A percentile compares a stretch with the other conserved stretches of the same genome.
These are phyloP conservation scores for Diadophis punctatus DNA, from an alignment of 2,113 vertebrate species.

Conservation along the genomic window DNA sequence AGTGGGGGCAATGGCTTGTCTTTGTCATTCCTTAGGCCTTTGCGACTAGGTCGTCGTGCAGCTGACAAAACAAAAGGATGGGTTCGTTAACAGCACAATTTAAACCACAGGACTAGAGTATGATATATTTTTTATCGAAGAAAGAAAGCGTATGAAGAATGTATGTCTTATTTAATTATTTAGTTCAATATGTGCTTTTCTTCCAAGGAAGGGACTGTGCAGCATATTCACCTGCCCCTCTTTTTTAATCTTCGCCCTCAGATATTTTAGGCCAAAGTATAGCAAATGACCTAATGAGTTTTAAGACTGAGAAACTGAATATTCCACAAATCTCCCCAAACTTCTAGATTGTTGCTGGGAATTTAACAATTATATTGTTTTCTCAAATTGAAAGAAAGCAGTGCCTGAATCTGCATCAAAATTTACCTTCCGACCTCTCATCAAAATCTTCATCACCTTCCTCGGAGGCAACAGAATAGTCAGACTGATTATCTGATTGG, in stretches of 20 bases:
- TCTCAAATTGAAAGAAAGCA: neutral
- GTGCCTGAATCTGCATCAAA: constrained; percentile 19
- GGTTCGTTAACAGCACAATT: constrained; percentile 8
- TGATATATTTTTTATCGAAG: neutral
- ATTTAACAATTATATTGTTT: neutral
- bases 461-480: constrained; percentile 97
- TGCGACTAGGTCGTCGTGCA: constrained; percentile 88
- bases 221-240: too few relatives aligned
- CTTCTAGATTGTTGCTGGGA: neutral
- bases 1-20: constrained; percentile 95
- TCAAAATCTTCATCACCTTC: constrained; percentile 98
- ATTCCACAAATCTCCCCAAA: neutral
- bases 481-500: constrained; percentile 97
- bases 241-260: neutral
- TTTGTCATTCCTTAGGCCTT: constrained; percentile 93
- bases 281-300: neutral
- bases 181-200: neutral
- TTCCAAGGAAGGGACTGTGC: neutral
- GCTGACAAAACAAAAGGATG: constrained; percentile 65
- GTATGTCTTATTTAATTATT: neutral
- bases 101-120: rapidly evolving
- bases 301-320: neutral
- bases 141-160: neutral
- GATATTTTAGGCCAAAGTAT: neutral
- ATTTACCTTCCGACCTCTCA: constrained; percentile 88